phyloP scores from a whole-genome alignment of 2,113 vertebrate genomes.

The Melospiza melodia region DNA sequence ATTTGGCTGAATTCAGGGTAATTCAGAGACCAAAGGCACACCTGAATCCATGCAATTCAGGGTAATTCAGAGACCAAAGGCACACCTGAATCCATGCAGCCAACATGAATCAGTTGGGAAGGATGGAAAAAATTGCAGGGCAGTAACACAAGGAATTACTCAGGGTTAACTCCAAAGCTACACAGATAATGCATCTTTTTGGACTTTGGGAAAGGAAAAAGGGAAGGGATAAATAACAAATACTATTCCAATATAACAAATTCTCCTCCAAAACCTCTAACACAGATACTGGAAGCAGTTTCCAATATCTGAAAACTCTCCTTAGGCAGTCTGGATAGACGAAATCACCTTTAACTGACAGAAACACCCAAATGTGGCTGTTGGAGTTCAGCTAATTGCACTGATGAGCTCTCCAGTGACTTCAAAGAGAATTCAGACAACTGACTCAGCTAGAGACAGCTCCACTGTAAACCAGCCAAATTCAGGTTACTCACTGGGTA shows the following conservation, averaged over 20 bases:
- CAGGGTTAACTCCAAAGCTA: not conserved
- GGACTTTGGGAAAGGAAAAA: not conserved
- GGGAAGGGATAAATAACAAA: not conserved
- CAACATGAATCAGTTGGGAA: not conserved
- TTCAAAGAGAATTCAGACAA: not conserved
- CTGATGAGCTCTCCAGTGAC: not conserved
- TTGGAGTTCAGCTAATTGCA: not conserved
- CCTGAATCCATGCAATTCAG: not conserved
- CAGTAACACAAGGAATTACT: not conserved
- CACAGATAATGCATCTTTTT: not conserved
- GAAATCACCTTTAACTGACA: not conserved
- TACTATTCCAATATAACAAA: not conserved
- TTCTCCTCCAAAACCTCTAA: not conserved
- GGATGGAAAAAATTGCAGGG: not conserved
- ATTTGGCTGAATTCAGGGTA: not conserved
- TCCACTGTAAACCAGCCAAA: not conserved
- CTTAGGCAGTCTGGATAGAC: not conserved
- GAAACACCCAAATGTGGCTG: not conserved
- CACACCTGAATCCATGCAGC: not conserved
- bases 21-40: not conserved
- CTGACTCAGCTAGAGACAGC: not conserved
- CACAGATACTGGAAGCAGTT: fast-evolving
- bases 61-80: not conserved
- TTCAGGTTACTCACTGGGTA: no score
- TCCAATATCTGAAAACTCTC: not conserved